Conservation (phyloP, 92 coral and sea anemone species). For the Parazoanthus swiftii region DNA sequence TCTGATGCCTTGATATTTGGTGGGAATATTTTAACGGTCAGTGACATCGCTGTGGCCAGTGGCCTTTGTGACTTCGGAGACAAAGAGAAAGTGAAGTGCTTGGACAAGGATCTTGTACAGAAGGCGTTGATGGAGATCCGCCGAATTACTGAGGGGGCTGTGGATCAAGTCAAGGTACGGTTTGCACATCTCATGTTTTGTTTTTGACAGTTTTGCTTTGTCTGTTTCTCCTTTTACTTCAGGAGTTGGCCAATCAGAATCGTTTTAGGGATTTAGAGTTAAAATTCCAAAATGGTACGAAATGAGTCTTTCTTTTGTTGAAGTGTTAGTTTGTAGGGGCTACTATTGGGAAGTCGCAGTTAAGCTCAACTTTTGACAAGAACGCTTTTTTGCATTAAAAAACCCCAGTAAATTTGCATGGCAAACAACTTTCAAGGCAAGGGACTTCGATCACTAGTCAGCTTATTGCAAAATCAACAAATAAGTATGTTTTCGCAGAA, state of each 20-base stretch:
- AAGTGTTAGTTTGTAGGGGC: too few species aligned
- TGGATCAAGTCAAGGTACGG: constrained; percentile 99
- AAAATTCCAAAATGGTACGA: too few species aligned
- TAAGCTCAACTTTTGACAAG: too few species aligned
- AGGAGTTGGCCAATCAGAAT: background rate
- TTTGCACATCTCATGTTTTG: background rate
- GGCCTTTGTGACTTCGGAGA: constrained; percentile 74
- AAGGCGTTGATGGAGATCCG: constrained; percentile 58
- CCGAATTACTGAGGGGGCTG: constrained; percentile 65
- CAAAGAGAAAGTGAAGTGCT: constrained; percentile 49
- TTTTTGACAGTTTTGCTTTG: background rate
- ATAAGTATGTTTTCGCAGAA: too few species aligned
- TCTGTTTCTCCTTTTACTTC: background rate
- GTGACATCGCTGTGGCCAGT: constrained; percentile 89
- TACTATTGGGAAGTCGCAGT: too few species aligned
- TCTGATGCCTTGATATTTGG: constrained; percentile 82
- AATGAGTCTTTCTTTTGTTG: too few species aligned
- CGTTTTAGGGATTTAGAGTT: too few species aligned
- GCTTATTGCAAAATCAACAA: too few species aligned
- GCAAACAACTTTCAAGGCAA: too few species aligned
- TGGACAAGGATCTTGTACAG: constrained; percentile 47
- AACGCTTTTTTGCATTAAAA: too few species aligned
- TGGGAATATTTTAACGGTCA: constrained; percentile 73
- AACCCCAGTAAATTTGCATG: too few species aligned
- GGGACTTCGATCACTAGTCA: too few species aligned